These are phyloP conservation scores for Ameiurus melas DNA, from an alignment of 2,113 vertebrate species.

Conservation along the genomic window DNA sequence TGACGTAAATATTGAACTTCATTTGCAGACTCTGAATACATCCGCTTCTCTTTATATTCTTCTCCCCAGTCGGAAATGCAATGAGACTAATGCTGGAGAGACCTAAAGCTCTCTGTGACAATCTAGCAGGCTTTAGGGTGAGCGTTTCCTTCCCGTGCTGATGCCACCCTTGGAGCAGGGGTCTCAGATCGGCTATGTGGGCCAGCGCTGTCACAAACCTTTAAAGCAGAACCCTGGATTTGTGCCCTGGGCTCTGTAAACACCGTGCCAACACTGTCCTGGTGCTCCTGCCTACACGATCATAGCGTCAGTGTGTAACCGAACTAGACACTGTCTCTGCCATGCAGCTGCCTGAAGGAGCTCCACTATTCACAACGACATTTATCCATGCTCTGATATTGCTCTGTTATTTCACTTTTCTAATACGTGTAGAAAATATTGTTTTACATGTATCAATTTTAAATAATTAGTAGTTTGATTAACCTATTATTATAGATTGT, in stretches of 20 bases:
- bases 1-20: not conserved
- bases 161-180: conserved; percentile 42
- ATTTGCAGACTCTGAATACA: not conserved
- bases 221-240: conserved; percentile 49
- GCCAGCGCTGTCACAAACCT: conserved; percentile 54
- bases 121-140: conserved; percentile 30
- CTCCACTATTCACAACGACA: conserved; percentile 12
- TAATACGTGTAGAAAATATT: not conserved
- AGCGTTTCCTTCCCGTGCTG: conserved; percentile 15
- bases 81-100: conserved; percentile 32
- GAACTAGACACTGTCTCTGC: conserved; percentile 38
- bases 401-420: not conserved
- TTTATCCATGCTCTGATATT: conserved; percentile 23
- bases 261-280: conserved; percentile 38
- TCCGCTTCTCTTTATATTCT: conserved; percentile 16
- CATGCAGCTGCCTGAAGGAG: conserved; percentile 41
- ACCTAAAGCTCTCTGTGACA: conserved; percentile 20
- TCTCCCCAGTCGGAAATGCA: conserved; percentile 29
- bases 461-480: not conserved
- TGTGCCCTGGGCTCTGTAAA: conserved; percentile 38
- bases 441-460: not conserved
- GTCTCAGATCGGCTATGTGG: conserved; percentile 49
- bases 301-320: conserved; percentile 45
- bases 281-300: conserved; percentile 44
- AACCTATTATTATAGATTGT: not conserved